Conservation (phyloP, 2,113 vertebrate genomes). For the Setophaga coronata region DNA sequence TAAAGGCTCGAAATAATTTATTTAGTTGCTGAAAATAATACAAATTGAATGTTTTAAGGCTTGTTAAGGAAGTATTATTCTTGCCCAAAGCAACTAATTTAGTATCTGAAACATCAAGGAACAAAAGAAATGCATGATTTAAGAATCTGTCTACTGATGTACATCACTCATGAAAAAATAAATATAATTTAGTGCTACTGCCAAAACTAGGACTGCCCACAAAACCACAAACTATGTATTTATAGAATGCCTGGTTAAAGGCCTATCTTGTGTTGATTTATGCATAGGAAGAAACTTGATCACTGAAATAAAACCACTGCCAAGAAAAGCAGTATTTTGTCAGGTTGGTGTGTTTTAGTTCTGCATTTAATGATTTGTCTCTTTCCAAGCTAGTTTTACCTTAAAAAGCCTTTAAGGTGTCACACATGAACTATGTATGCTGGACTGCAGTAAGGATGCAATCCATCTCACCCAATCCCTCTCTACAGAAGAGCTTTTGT, state of each 20-base stretch:
- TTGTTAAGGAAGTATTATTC: neutral
- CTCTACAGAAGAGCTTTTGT: neutral
- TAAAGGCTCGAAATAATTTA: neutral
- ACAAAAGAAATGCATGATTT: neutral
- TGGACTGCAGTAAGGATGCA: neutral
- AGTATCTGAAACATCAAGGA: neutral
- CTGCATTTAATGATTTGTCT: neutral
- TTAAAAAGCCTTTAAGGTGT: neutral
- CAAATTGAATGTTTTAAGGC: neutral
- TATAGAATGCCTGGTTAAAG: neutral
- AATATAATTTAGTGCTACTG: neutral
- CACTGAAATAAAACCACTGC: neutral
- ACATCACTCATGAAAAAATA: neutral
- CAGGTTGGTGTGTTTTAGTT: neutral
- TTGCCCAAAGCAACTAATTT: neutral
- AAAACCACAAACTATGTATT: neutral
- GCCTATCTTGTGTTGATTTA: neutral
- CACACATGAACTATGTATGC: neutral
- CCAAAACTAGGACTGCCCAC: neutral
- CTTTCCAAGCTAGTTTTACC: neutral
- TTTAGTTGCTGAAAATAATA: neutral
- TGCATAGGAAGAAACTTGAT: neutral
- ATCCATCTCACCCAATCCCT: neutral
- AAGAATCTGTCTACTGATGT: neutral
- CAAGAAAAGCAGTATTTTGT: neutral